Conservation (phyloP, 2,888 invertebrate species). For the Drosophila meridiana region DNA sequence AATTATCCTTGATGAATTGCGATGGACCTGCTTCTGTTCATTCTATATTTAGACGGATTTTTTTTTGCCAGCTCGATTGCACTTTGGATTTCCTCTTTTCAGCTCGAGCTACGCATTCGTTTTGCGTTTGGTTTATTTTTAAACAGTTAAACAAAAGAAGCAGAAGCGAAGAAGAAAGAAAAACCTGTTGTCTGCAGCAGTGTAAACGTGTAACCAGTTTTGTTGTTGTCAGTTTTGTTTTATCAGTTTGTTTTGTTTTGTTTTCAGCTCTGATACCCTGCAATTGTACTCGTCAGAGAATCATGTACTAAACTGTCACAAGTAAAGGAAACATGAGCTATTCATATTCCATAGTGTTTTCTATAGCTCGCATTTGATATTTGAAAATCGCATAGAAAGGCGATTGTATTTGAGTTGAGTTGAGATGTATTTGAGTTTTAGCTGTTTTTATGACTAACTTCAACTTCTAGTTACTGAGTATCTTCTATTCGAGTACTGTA, state of each 20-base stretch:
- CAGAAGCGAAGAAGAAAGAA: conserved; percentile 13
- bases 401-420: background rate
- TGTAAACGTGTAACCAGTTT: conserved; percentile 41
- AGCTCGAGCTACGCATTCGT: conserved; percentile 16
- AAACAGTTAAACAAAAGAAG: conserved; percentile 32
- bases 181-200: conserved; percentile 56
- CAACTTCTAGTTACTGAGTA: background rate
- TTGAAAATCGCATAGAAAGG: background rate
- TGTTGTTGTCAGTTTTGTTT: conserved; percentile 50
- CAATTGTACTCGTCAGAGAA: background rate
- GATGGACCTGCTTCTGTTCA: conserved; percentile 1
- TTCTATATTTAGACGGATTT: conserved; percentile 58
- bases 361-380: no score
- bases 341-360: background rate
- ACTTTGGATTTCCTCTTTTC: conserved; percentile 14
- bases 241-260: conserved; percentile 47
- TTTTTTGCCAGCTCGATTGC: background rate
- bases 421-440: background rate
- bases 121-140: conserved; percentile 49
- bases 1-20: conserved; percentile 43
- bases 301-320: background rate
- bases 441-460: no score
- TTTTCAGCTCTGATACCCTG: conserved; percentile 20
- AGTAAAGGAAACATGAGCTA: background rate
- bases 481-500: background rate